Conservation (phyloP, 2,888 invertebrate species). For the Horisme vitalbata region DNA sequence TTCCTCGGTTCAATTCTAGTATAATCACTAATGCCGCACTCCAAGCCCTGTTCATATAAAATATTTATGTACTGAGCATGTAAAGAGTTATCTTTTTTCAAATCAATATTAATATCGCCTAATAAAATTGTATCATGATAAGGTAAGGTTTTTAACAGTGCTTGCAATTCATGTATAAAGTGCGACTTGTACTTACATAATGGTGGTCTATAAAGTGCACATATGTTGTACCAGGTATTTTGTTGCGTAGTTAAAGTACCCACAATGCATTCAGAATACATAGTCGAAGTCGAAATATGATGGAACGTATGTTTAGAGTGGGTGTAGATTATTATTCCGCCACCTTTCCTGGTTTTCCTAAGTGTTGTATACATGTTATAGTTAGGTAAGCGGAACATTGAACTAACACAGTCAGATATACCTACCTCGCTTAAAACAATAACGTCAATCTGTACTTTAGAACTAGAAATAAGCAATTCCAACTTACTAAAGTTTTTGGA, state of each 20-base stretch:
- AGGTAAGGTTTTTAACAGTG: too few species aligned
- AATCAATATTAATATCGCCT: background rate
- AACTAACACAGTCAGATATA: conserved; percentile 4
- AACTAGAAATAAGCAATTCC: background rate
- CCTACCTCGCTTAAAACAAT: conserved; percentile 6
- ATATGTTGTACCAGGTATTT: too few species aligned
- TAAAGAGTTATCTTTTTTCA: too few species aligned
- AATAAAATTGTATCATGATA: background rate
- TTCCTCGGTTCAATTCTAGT: conserved; percentile 2
- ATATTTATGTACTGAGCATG: background rate
- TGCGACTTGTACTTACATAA: too few species aligned
- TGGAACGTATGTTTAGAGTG: background rate
- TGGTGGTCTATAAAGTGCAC: too few species aligned
- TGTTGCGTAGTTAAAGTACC: background rate
- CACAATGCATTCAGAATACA: background rate
- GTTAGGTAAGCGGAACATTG: background rate
- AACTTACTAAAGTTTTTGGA: conserved; percentile 8
- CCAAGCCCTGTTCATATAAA: background rate
- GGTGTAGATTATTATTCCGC: conserved; percentile 1
- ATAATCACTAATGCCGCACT: background rate
- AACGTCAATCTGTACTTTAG: background rate
- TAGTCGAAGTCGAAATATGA: background rate
- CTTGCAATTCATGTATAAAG: too few species aligned
- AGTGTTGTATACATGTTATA: background rate
- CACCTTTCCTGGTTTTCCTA: background rate